Evolutionary conservation across 1,140 invertebrate species (phyloP).

Genomic region (Brevipalpus yothersi): DNA sequence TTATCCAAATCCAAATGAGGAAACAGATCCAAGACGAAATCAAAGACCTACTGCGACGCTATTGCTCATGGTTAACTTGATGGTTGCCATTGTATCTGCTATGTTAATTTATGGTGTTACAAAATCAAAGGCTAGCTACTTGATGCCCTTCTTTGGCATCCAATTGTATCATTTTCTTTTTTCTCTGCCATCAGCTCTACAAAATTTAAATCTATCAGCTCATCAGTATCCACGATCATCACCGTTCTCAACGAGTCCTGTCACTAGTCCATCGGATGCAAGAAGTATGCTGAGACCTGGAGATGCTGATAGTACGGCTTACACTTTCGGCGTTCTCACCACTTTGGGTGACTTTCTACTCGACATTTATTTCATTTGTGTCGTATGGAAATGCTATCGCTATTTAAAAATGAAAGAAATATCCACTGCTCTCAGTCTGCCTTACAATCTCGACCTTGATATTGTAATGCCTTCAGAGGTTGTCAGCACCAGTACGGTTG

Average conservation of each 20-base stretch:
- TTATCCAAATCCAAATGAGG: background rate
- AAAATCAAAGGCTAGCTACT: slow-evolving; percentile 31
- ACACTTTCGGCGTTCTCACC: slow-evolving; percentile 3
- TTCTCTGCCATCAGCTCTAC: slow-evolving; percentile 19
- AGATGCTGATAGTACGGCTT: background rate
- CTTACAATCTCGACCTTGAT: background rate
- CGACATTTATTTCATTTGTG: slow-evolving; percentile 9
- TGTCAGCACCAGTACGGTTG: background rate
- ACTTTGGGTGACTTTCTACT: slow-evolving; percentile 2
- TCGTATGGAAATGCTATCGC: slow-evolving; percentile 11
- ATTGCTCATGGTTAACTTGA: slow-evolving; percentile 1
- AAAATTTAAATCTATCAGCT: slow-evolving; percentile 1
- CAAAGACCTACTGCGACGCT: background rate
- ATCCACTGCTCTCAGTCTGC: background rate
- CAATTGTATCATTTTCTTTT: slow-evolving; percentile 70
- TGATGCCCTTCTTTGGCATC: slow-evolving; percentile 64
- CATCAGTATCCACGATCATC: background rate
- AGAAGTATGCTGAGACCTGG: background rate
- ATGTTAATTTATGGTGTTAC: slow-evolving; percentile 9
- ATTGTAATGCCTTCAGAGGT: background rate
- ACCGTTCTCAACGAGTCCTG: background rate
- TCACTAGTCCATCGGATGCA: background rate
- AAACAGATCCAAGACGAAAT: background rate
- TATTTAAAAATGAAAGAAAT: slow-evolving; percentile 10
- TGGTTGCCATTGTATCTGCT: slow-evolving; percentile 6